Conservation (phyloP, 2,888 invertebrate genomes). For the Drosophila leonis region DNA sequence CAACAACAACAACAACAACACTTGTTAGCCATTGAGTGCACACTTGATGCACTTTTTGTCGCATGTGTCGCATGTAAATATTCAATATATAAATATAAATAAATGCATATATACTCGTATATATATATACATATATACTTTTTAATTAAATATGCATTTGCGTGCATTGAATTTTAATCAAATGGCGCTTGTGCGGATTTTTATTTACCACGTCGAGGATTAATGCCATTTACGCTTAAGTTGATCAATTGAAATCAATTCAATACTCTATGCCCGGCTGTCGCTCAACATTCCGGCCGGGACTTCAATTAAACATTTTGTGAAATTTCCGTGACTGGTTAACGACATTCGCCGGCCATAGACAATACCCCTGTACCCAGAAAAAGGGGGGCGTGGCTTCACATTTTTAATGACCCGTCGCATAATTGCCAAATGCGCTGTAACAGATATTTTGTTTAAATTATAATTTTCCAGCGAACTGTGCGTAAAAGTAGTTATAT, state of each 20-base stretch:
- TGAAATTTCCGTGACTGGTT: conserved; percentile 27
- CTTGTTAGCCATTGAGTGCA: conserved; percentile 37
- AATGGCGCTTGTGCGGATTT: conserved; percentile 49
- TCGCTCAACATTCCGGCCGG: conserved; percentile 15
- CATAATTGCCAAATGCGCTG: conserved; percentile 18
- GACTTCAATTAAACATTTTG: conserved; percentile 53
- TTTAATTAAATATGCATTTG: conserved; percentile 78
- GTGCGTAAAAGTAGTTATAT: conserved; percentile 37
- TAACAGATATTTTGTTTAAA: conserved; percentile 39
- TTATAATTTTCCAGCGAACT: conserved; percentile 52
- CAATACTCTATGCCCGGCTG: conserved; percentile 10
- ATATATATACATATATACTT: conserved; percentile 23
- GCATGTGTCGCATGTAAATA: conserved; percentile 41
- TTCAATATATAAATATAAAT: conserved; percentile 18
- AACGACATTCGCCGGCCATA: conserved; percentile 24
- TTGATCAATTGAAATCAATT: conserved; percentile 40
- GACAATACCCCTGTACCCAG: conserved; percentile 2
- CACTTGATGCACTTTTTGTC: conserved; percentile 51
- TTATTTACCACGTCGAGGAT: conserved; percentile 40
- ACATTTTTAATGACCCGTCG: conserved; percentile 38
- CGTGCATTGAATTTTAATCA: conserved; percentile 73
- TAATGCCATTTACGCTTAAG: conserved; percentile 37
- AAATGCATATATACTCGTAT: background rate
- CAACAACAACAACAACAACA: conserved; percentile 22
- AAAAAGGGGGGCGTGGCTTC: background rate